Conservation (phyloP, 2,888 invertebrate genomes). For the Drosophila anomelani region DNA sequence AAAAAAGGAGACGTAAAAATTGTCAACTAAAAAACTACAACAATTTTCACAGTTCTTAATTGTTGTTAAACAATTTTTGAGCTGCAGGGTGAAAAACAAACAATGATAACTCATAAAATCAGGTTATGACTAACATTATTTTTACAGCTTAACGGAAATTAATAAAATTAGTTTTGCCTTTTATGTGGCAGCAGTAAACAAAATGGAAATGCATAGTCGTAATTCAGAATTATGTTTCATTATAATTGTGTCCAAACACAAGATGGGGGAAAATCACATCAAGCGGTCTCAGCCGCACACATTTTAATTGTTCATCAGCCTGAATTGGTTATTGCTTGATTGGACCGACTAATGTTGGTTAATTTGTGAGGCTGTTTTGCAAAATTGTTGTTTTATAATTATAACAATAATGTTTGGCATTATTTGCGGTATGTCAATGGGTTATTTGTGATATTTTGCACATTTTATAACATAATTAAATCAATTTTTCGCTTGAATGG, state of each 20-base stretch:
- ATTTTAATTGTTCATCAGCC: slow-evolving; percentile 37
- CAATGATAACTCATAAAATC: too few relatives aligned
- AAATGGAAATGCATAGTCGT: slow-evolving; percentile 18
- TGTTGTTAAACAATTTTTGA: not conserved
- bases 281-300: not conserved
- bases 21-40: too few relatives aligned
- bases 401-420: slow-evolving; percentile 26
- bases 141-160: slow-evolving; percentile 45
- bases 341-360: slow-evolving; percentile 15
- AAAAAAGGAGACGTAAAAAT: fast-evolving
- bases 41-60: not conserved
- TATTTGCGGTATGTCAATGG: slow-evolving; percentile 40
- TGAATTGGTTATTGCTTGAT: slow-evolving; percentile 30
- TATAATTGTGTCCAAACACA: slow-evolving; percentile 21
- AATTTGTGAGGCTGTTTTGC: slow-evolving; percentile 6
- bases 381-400: slow-evolving; percentile 41
- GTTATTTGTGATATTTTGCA: slow-evolving; percentile 21
- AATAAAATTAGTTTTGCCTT: slow-evolving; percentile 29
- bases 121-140: slow-evolving; percentile 45
- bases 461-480: slow-evolving; percentile 51
- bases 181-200: slow-evolving; percentile 1
- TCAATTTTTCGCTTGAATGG: slow-evolving; percentile 45
- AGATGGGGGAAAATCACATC: slow-evolving; percentile 3
- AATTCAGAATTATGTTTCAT: slow-evolving; percentile 31
- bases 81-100: not conserved